Percentiles rank a stretch among this genome's conserved stretches.
phyloP scores from a whole-genome alignment of 64 coral and sea anemone genomes.

The Montipora foliosa region DNA sequence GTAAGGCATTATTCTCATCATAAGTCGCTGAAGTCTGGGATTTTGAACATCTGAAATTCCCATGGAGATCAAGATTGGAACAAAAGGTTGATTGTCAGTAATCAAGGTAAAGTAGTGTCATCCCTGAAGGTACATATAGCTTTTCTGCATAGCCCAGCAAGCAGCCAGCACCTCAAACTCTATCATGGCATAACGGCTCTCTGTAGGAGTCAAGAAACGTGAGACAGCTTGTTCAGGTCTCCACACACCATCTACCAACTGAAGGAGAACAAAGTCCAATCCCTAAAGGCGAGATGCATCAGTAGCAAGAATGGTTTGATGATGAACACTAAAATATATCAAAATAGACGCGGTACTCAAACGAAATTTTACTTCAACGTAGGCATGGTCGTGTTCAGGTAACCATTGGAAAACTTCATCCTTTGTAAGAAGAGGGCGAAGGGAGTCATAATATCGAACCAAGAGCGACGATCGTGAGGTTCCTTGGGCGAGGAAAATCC shows the following conservation, averaged over 20 bases:
- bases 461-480: slow-evolving; percentile 18
- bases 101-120: slow-evolving; percentile 11
- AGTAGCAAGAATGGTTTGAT: background rate
- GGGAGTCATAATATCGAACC: background rate
- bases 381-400: background rate
- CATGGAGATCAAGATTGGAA: slow-evolving; percentile 25
- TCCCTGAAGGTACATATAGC: slow-evolving; percentile 20
- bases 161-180: background rate
- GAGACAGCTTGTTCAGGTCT: no score
- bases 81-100: slow-evolving; percentile 22
- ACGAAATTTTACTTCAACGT: no score
- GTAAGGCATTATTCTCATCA: background rate
- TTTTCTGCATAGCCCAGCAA: slow-evolving; percentile 25
- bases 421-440: background rate
- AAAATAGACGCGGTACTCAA: background rate
- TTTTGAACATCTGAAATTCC: slow-evolving; percentile 33
- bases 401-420: background rate
- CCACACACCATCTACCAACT: no score
- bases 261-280: no score
- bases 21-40: background rate
- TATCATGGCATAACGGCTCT: background rate
- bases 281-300: no score
- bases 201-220: no score
- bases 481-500: slow-evolving; percentile 10
- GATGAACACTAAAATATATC: background rate